phyloP scores from a whole-genome alignment of 2,888 invertebrate species.

The Deroplatys truncata region DNA sequence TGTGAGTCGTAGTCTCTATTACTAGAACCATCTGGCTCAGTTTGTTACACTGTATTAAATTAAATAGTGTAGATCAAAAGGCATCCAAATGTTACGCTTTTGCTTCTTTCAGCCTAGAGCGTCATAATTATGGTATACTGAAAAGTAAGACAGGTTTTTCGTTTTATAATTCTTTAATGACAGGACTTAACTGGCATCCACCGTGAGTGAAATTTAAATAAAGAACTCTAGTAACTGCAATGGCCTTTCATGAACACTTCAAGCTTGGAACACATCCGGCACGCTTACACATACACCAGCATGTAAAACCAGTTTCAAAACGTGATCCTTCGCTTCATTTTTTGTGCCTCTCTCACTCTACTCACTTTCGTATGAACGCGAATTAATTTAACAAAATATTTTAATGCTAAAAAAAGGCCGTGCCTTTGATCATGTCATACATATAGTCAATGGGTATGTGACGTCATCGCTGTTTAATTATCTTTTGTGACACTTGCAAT shows the following conservation, averaged over 20 bases:
- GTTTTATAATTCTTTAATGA: neutral
- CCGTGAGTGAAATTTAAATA: neutral
- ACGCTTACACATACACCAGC: neutral
- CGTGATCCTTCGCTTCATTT: neutral
- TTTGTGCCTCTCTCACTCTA: neutral
- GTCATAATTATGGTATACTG: neutral
- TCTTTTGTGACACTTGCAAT: constrained; percentile 18
- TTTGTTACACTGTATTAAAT: no score
- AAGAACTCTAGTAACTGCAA: neutral
- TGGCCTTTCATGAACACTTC: neutral
- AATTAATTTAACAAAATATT: constrained; percentile 14
- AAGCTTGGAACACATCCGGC: neutral
- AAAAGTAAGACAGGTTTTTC: neutral
- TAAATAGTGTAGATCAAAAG: no score
- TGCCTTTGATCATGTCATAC: constrained; percentile 8
- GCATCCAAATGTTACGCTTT: neutral
- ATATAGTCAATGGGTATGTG: constrained; percentile 10
- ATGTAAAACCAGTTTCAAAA: neutral
- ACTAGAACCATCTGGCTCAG: no score
- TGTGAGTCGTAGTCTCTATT: no score
- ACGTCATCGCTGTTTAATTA: constrained; percentile 12
- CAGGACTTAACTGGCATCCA: neutral
- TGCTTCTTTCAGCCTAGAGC: neutral
- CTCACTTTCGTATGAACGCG: neutral
- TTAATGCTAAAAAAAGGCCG: neutral